Base-by-base conservation (phyloP, 2,113 vertebrate genomes). In the Pavo muticus region DNA sequence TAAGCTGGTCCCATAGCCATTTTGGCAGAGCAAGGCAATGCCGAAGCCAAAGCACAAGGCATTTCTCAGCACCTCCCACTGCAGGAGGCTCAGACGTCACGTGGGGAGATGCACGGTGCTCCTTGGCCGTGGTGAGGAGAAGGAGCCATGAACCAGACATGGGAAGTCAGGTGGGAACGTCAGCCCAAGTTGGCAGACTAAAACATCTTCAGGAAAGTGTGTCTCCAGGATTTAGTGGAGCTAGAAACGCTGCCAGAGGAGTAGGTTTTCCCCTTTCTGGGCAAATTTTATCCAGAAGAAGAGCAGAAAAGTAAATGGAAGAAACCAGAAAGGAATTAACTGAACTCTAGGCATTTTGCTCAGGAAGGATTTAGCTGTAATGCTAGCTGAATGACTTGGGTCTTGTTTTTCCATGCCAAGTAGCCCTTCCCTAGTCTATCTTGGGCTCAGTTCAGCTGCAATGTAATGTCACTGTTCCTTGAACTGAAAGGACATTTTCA, bases 271-370 rank as follows among this genome's bases (percentile, higher is more conserved):
- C 85, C 52, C 47, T 86, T 84, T 83, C 45, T 25, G 29, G 67
- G 60, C 10, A 18, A 84, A 77, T 77, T 70, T 47, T 48, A 85
- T 52, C 60, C 73, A 94, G 71, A 56, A 92, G 60, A 90, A 91
- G 68, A 83, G 72, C 88, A 79, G 64, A 63, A 89, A 93, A 91
- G 21, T 75, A 42, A 92, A 69, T 50, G 67, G 78, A 88, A 87
- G 84, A 87, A 85, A 93, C 67, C 44, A 84, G 52, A 94, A 93
- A 93, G 76, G 80, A 94, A 93, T 84, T 88, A 86, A 84, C 48
- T 88, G 91, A 91, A 87, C 85, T 88, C 54, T 3, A 86, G 84
- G 39, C 76, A 75, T 65, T 91, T 42, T 78, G 57, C 48, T 93
- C 75, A 69, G 64, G 81, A 90, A 90, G 48, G 35, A 72, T 86